Percentiles rank a stretch among this genome's conserved stretches.
Conservation (phyloP, 2,797 vertebrate genomes). For the Eidolon dupreanum region DNA sequence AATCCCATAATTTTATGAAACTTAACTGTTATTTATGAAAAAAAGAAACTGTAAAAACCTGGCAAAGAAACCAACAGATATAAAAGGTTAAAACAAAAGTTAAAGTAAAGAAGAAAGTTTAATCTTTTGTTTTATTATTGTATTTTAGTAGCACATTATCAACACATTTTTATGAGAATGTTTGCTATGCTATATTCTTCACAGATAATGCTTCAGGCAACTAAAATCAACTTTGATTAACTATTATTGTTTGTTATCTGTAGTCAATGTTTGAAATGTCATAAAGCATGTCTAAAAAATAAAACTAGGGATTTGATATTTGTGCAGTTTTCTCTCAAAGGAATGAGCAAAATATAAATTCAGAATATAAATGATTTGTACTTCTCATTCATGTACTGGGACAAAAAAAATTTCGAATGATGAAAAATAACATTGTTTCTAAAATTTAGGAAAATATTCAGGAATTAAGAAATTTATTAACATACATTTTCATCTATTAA, state of each 20-base stretch:
- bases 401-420: background rate
- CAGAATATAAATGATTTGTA: slow-evolving; percentile 8
- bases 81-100: background rate
- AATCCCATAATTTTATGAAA: background rate
- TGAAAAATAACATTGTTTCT: background rate
- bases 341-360: background rate
- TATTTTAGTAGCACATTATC: background rate
- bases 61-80: background rate
- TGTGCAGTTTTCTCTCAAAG: background rate
- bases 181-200: background rate
- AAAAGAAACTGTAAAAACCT: background rate
- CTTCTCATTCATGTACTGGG: background rate
- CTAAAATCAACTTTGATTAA: slow-evolving; percentile 20
- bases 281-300: slow-evolving; percentile 5
- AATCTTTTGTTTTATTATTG: background rate
- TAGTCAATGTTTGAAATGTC: background rate
- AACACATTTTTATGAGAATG: slow-evolving; percentile 24
- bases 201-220: slow-evolving; percentile 11
- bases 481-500: background rate
- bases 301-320: background rate
- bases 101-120: background rate
- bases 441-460: background rate
- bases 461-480: background rate
- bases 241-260: slow-evolving; percentile 37
- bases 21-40: background rate